Conservation (phyloP, 2,888 invertebrate species). For the Papilio elwesi region DNA sequence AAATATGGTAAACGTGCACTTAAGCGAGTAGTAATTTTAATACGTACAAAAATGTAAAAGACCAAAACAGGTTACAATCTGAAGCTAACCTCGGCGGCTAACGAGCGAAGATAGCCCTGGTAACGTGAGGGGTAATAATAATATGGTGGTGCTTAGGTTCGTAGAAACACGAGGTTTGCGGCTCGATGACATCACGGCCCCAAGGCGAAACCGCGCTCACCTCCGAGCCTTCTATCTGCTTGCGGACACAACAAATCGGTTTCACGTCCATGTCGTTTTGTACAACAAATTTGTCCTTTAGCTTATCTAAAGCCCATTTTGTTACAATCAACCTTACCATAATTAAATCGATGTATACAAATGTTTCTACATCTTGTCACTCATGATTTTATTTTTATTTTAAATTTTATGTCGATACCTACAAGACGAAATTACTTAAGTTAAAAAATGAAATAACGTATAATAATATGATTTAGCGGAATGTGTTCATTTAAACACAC, state of each 20-base stretch:
- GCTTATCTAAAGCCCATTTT: neutral
- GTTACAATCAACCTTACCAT: neutral
- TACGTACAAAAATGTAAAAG: conserved; percentile 58
- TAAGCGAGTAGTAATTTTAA: conserved; percentile 42
- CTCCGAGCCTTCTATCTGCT: conserved; percentile 51
- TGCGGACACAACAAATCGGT: conserved; percentile 39
- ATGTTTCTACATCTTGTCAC: neutral
- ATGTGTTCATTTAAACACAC: too few species aligned
- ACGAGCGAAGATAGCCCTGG: conserved; percentile 64
- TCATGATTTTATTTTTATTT: neutral
- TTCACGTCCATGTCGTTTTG: conserved; percentile 40
- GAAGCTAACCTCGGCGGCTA: conserved; percentile 60
- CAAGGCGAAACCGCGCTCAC: conserved; percentile 64
- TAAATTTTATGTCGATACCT: neutral
- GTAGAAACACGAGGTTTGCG: conserved; percentile 71
- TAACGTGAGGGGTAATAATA: conserved; percentile 65
- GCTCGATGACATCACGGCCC: conserved; percentile 73
- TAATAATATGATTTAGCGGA: too few species aligned
- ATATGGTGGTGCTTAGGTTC: conserved; percentile 72
- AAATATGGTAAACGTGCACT: conserved; percentile 33
- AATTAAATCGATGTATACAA: neutral
- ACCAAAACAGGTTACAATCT: conserved; percentile 69
- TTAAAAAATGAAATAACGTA: neutral
- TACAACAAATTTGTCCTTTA: conserved; percentile 1
- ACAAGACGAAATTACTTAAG: neutral